Percentiles rank a stretch among this genome's conserved stretches.
phyloP scores from a whole-genome alignment of 2,113 vertebrate species.

The Dinomys branickii region DNA sequence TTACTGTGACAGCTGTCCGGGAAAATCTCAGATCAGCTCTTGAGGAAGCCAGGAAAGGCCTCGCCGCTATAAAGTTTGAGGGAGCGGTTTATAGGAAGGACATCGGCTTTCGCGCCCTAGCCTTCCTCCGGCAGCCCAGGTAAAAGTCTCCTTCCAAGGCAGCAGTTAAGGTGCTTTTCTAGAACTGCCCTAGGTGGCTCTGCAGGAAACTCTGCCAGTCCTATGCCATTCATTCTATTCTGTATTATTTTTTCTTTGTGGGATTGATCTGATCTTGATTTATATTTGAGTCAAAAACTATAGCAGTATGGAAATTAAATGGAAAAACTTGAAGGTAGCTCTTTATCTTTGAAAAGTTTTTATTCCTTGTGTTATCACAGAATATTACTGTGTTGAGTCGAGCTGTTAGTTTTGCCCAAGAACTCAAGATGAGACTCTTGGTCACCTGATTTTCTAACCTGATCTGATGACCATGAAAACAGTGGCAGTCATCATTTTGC shows the following conservation, averaged over 20 bases:
- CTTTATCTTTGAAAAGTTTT: constrained; percentile 26
- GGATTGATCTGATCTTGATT: neutral
- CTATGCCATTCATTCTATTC: neutral
- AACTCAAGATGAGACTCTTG: neutral
- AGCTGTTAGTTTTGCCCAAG: neutral
- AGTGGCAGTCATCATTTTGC: neutral
- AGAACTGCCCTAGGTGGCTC: neutral
- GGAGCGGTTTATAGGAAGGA: constrained; percentile 92
- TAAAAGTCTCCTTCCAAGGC: constrained; percentile 77
- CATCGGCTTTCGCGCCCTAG: constrained; percentile 92
- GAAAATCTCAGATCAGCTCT: constrained; percentile 89
- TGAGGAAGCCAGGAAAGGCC: constrained; percentile 89
- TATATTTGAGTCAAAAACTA: neutral
- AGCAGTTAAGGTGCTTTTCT: neutral
- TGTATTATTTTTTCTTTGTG: neutral
- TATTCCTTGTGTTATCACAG: neutral
- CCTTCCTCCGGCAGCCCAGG: constrained; percentile 91
- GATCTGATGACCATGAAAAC: neutral
- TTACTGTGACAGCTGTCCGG: constrained; percentile 91
- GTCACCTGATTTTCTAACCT: neutral
- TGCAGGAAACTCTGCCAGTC: neutral
- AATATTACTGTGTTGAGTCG: neutral
- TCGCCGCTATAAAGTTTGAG: constrained; percentile 89
- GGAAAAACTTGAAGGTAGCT: neutral
- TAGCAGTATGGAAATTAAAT: neutral